Evolutionary conservation across 1,140 invertebrate genomes (phyloP), one percentile per base, ranked within the genome.

Genomic region (Tetragonula clypearis): DNA sequence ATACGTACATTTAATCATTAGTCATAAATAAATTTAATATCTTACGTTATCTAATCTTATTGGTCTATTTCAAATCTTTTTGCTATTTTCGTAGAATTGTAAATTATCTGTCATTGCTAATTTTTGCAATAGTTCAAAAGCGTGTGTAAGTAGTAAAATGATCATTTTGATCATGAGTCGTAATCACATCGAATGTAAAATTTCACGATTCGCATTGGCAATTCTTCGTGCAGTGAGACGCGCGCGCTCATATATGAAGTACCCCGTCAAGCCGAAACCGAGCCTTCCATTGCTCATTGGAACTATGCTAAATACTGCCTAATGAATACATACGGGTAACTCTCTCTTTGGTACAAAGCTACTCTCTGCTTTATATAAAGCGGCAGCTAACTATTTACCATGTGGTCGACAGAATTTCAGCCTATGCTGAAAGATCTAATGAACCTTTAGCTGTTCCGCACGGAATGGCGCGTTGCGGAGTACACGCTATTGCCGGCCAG

Each of bases 281-380:
- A 21, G 30, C 53, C 19, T n/a, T 55, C 55, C 62, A 30, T 77
- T 76, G 68, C 69, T 65, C 82, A 69, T 65, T 79, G 65, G 58
- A 87, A 90, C 86, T 90, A 87, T 85, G 88, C 87, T 93, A 93
- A 93, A 92, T 92, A 92, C 88, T 84, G 78, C 86, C 90, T 93
- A 93, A 93, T 92, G 92, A 93, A 92, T 92, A 87, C 90, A 93
- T 93, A 92, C 92, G 92, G 92, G 93, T 80, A 80, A 85, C 90
- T 92, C 90, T 92, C 92, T 93, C 92, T 93, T 93, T 93, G 93
- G 92, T 90, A 93, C 92, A 93, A 92, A 92, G 92, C 87, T 88
- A 84, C 90, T 86, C 80, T 74, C 77, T 80, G 91, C 87, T 92
- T 90, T 87, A 90, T 91, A 93, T 88, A 92, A 90, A 88, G 91